phyloP scores from a whole-genome alignment of 2,797 vertebrate species.

The Synaphobranchus kaupii region DNA sequence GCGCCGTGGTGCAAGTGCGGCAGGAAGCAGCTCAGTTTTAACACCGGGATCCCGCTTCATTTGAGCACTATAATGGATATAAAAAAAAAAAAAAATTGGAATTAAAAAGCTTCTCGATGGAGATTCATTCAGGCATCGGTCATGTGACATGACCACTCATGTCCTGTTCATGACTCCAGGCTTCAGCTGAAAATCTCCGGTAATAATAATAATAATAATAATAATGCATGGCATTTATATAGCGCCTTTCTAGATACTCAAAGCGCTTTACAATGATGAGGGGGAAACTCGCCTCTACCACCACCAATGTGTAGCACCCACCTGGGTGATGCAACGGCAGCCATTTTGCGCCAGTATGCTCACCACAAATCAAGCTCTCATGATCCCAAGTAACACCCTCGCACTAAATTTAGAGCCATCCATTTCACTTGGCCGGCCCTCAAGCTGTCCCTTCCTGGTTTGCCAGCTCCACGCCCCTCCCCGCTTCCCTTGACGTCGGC shows the following conservation, averaged over 20 bases:
- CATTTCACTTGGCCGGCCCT: constrained; percentile 72
- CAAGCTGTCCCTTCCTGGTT: constrained; percentile 50
- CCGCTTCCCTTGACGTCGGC: not conserved
- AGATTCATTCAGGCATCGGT: constrained; percentile 5
- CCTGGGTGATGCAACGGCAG: no score
- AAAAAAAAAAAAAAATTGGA: not conserved
- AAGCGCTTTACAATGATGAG: no score
- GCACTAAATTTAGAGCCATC: constrained; percentile 80
- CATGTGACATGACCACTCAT: constrained; percentile 61
- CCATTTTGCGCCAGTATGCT: no score
- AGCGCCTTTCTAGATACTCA: no score
- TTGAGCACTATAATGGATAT: not conserved
- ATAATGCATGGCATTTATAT: no score
- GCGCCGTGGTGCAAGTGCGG: not conserved
- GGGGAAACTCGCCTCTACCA: no score
- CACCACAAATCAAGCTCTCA: constrained; percentile 71
- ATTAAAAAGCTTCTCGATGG: no score
- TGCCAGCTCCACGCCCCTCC: not conserved
- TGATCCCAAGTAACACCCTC: constrained; percentile 77
- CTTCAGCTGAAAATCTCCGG: constrained; percentile 66
- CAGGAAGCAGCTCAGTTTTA: not conserved
- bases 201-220: no score
- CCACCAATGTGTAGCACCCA: no score
- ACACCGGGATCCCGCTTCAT: not conserved
- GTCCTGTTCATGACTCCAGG: constrained; percentile 41